Evolutionary conservation across 2,888 invertebrate genomes (phyloP).

Genomic region (Diogma glabrata): DNA sequence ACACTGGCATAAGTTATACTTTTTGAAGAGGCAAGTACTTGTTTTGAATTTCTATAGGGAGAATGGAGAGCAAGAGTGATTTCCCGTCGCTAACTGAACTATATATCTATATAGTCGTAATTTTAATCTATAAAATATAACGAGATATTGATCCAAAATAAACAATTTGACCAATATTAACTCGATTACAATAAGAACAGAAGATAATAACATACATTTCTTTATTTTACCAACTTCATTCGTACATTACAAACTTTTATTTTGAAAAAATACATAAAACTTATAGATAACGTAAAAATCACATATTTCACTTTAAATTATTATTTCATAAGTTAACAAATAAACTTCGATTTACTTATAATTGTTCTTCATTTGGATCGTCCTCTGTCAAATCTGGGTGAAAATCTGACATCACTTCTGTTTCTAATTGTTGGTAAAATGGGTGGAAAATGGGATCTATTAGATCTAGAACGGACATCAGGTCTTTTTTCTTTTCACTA

Average conservation of each 20-base stretch:
- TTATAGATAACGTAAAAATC: neutral
- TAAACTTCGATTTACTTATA: neutral
- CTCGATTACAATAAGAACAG: neutral
- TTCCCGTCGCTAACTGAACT: neutral
- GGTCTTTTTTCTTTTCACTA: neutral
- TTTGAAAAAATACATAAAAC: neutral
- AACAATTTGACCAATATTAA: conserved; percentile 1
- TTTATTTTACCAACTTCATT: neutral
- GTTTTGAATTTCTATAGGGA: neutral
- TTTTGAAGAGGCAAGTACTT: neutral
- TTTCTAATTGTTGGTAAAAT: neutral
- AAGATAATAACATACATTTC: neutral
- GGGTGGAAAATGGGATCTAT: neutral
- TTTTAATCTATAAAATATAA: neutral
- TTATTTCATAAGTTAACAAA: too few relatives aligned
- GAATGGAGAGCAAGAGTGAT: neutral
- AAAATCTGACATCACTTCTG: neutral
- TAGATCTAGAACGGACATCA: neutral
- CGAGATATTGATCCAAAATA: neutral
- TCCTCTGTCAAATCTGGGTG: neutral
- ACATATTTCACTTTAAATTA: neutral
- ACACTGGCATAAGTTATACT: neutral
- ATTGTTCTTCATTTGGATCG: neutral
- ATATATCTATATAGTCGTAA: neutral
- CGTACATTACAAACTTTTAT: neutral